Percentiles rank a stretch among this genome's conserved stretches.
These are phyloP conservation scores for Lithophane semibrunnea DNA, from an alignment of 2,888 invertebrate species.

Conservation along the genomic window DNA sequence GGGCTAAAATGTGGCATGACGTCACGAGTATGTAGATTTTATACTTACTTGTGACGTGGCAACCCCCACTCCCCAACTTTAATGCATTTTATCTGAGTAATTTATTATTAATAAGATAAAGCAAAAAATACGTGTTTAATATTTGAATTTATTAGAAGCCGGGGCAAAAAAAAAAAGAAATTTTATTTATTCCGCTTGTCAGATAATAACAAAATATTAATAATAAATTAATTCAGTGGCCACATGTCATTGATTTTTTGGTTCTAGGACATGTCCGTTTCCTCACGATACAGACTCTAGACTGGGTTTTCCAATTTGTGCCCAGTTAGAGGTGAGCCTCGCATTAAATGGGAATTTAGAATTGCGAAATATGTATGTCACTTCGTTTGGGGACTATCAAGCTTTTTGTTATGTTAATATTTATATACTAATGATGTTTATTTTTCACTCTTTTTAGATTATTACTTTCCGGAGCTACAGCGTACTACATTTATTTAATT, in stretches of 20 bases:
- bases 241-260: background rate
- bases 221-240: too few species aligned
- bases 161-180: too few species aligned
- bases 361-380: background rate
- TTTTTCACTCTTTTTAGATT: constrained; percentile 12
- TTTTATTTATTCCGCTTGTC: too few species aligned
- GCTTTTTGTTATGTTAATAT: background rate
- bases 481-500: background rate
- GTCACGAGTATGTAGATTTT: too few species aligned
- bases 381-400: background rate
- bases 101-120: too few species aligned
- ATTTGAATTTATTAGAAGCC: too few species aligned
- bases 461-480: background rate
- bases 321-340: background rate
- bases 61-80: too few species aligned
- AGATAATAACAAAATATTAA: too few species aligned
- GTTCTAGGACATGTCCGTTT: background rate
- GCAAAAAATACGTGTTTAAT: too few species aligned
- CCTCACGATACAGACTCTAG: background rate
- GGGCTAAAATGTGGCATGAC: too few species aligned
- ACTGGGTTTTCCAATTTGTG: background rate
- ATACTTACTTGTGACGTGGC: too few species aligned
- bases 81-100: too few species aligned
- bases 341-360: background rate
- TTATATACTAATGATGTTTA: background rate